These are phyloP conservation scores for Cotesia chilonis DNA, from an alignment of 1,140 invertebrate genomes.

Conservation along the genomic window DNA sequence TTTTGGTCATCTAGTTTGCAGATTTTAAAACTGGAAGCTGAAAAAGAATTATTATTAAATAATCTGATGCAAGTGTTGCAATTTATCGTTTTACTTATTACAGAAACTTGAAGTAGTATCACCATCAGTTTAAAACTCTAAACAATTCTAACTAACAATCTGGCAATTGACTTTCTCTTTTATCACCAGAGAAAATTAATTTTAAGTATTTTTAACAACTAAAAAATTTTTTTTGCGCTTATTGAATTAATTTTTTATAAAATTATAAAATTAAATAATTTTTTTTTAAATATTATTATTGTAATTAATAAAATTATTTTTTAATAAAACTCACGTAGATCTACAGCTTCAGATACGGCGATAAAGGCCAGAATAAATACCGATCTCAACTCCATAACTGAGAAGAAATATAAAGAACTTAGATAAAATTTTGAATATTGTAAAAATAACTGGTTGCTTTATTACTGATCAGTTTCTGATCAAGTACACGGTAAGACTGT, in stretches of 20 bases:
- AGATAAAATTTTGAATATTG: background rate
- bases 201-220: constrained; percentile 26
- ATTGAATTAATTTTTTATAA: background rate
- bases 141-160: constrained; percentile 20
- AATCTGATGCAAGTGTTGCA: constrained; percentile 19
- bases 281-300: constrained; percentile 15
- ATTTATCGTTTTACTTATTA: constrained; percentile 35
- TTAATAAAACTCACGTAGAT: constrained; percentile 25
- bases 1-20: constrained; percentile 44
- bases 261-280: constrained; percentile 7
- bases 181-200: constrained; percentile 22
- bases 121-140: constrained; percentile 14
- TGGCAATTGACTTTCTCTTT: constrained; percentile 48
- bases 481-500: constrained; percentile 45
- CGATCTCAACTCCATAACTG: background rate
- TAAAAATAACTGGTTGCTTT: too few relatives aligned
- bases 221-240: background rate
- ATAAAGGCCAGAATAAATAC: constrained; percentile 26
- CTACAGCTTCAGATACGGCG: background rate
- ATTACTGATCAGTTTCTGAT: constrained; percentile 22
- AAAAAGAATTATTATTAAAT: constrained; percentile 22
- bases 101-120: constrained; percentile 30
- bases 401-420: background rate
- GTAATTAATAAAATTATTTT: constrained; percentile 19
- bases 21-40: constrained; percentile 48